Conservation (phyloP, 2,113 vertebrate genomes). For the Sinocyclocheilus anophthalmus region DNA sequence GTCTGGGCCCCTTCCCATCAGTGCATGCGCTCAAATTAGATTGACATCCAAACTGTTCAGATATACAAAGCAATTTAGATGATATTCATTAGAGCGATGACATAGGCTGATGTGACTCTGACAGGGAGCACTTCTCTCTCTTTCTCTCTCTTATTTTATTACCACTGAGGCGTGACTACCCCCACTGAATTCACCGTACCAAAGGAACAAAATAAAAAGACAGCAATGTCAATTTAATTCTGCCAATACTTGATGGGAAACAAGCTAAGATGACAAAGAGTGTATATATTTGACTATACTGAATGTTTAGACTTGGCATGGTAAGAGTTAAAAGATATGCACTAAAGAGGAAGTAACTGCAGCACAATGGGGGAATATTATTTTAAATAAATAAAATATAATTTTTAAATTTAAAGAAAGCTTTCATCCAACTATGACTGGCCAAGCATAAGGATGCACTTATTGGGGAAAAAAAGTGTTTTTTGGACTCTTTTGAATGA, state of each 20-base stretch:
- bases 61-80: slow-evolving; percentile 99
- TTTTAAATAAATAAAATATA: too few species aligned
- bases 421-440: neutral
- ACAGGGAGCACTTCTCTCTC: slow-evolving; percentile 72
- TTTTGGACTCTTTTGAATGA: neutral
- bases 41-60: slow-evolving; percentile 99
- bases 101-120: slow-evolving; percentile 97
- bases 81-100: slow-evolving; percentile 99
- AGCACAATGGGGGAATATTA: neutral
- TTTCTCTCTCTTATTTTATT: slow-evolving; percentile 58
- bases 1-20: slow-evolving; percentile 91
- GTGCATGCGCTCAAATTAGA: slow-evolving; percentile 99
- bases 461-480: neutral
- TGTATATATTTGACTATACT: neutral
- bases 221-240: neutral
- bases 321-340: neutral
- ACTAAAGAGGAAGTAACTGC: neutral
- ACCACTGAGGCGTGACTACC: slow-evolving; percentile 33
- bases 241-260: slow-evolving; percentile 62
- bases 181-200: slow-evolving; percentile 70
- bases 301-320: neutral
- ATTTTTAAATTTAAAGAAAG: neutral
- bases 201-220: neutral
- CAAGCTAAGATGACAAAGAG: neutral
- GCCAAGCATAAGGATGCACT: neutral